Base-by-base conservation (phyloP, 2,888 invertebrate species). In the Anoplius nigerrimus region DNA sequence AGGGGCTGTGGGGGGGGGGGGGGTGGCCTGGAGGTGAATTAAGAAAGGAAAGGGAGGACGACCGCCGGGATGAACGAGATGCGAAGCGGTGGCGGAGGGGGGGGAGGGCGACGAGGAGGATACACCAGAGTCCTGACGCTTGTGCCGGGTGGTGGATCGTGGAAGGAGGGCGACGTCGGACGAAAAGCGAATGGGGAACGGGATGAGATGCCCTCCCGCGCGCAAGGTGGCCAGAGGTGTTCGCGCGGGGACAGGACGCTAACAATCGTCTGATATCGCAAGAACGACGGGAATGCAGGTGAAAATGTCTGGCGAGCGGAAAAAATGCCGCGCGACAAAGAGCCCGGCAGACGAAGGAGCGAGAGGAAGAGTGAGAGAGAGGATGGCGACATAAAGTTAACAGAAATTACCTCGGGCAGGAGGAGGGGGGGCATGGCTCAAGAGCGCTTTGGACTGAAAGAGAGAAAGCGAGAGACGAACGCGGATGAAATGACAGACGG, bases 361-460 rank as follows among this genome's bases (percentile, higher is more conserved):
- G 21, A 21, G 20, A 46, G 48, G 18, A 18, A n/a, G 51, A 16
- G 15, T 51, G 51, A 8, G 20, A 22, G 20, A 20, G 20, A 13
- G 56, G 18, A 34, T 6, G 34, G 8, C 11, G 34, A 34, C 34
- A 34, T 34, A 34, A 34, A 34, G 11, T 34, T 34, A 34, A 34
- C 34, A 34, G 34, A 34, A 34, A 34, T 34, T 34, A 34, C 34
- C 34, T 34, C 34, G 34, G 52, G 24, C 20, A 52, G 21, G 2
- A n/a, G 24, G 3, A 13, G 5, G 16, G 13, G 27, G 2, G 34
- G 54, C 18, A 27, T 8, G 59, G 51, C 5, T 46, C 11, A 22
- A 34, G 55, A 63, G 34, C 48, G 60, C 21, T 22, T 61, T 51
- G 16, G 22, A 21, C 22, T 71, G 43, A 56, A n/a, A 18, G 56